Conservation (phyloP, 1,140 invertebrate genomes). For the fruit fly (Drosophila melanogaster) region Release_6_plus_ISO1_MT NT_033777.3:14616001-14616500, state of each 20-base stretch:
- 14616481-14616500: too few relatives aligned
- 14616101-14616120: slow-evolving; percentile 84
- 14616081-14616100: slow-evolving; percentile 73
- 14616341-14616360: background rate
- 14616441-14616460: too few relatives aligned
- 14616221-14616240: background rate
- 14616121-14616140: slow-evolving; percentile 88
- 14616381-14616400: too few relatives aligned
- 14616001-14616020: slow-evolving; percentile 16
- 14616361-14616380: background rate
- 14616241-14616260: background rate
- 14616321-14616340: background rate
- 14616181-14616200: slow-evolving; percentile 85
- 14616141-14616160: slow-evolving; percentile 88
- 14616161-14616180: slow-evolving; percentile 89
- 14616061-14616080: slow-evolving; percentile 61
- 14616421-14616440: too few relatives aligned
- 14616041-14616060: slow-evolving; percentile 65
- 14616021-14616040: slow-evolving; percentile 61
- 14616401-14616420: too few relatives aligned
- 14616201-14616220: background rate
- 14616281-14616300: background rate
- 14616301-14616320: too few relatives aligned
- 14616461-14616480: too few relatives aligned
- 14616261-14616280: background rate